Evolutionary conservation across 2,797 vertebrate genomes (phyloP).

Genomic region (Macropus fuliginosus): DNA sequence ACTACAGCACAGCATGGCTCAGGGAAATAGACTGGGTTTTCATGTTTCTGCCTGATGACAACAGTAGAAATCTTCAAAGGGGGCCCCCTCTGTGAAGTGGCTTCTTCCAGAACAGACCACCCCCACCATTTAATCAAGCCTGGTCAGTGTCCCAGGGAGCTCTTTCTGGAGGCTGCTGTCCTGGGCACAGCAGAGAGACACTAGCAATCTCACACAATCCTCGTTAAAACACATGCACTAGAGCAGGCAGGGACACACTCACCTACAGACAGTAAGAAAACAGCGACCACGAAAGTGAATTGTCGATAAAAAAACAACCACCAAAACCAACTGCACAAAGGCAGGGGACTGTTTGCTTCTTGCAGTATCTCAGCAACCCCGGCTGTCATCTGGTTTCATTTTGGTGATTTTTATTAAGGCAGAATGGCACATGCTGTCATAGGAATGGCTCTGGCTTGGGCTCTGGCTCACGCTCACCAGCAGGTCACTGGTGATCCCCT

Average conservation of each 20-base stretch:
- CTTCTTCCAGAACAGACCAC: conserved; percentile 78
- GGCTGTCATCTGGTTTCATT: conserved; percentile 87
- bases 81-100: conserved; percentile 63
- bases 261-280: neutral
- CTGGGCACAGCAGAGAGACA: conserved; percentile 65
- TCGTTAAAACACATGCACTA: conserved; percentile 67
- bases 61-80: conserved; percentile 81
- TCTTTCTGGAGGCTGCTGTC: conserved; percentile 71
- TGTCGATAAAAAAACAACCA: conserved; percentile 10
- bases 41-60: conserved; percentile 77
- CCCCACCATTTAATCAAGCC: conserved; percentile 74
- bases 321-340: conserved; percentile 75
- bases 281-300: neutral
- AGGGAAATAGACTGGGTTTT: conserved; percentile 64
- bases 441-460: conserved; percentile 81
- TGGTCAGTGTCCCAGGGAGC: conserved; percentile 63
- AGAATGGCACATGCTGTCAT: conserved; percentile 85
- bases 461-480: conserved; percentile 79
- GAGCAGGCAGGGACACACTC: too few species aligned
- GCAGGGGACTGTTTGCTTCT: conserved; percentile 82
- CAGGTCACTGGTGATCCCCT: conserved; percentile 75
- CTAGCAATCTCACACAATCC: conserved; percentile 77
- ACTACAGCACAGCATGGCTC: conserved; percentile 33
- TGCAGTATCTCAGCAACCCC: conserved; percentile 83
- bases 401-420: conserved; percentile 84